A percentile compares a stretch with the other conserved stretches of the same genome.
phyloP scores from a whole-genome alignment of 2,113 vertebrate genomes.

The Tragelaphus strepsiceros region DNA sequence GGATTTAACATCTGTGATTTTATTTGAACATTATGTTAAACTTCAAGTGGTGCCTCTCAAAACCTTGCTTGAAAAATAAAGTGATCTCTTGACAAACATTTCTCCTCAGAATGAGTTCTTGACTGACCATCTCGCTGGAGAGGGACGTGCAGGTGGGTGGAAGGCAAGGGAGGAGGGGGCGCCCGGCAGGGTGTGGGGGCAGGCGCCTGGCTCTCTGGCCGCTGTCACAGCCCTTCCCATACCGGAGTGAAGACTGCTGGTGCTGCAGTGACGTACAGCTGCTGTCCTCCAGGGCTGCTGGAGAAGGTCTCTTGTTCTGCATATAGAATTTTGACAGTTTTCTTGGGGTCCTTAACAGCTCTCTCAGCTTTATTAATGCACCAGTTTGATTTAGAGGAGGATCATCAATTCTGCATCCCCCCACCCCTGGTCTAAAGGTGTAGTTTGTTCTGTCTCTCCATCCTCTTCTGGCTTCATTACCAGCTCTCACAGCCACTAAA shows the following conservation, averaged over 20 bases:
- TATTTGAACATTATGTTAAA: background rate
- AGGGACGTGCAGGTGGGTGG: background rate
- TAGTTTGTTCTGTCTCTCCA: background rate
- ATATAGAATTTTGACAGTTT: background rate
- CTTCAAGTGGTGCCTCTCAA: background rate
- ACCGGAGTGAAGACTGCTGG: background rate
- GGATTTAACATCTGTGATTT: constrained; percentile 12
- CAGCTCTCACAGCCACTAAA: background rate
- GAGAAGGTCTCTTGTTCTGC: background rate
- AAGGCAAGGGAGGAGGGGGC: background rate
- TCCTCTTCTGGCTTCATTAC: background rate
- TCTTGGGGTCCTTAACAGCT: background rate
- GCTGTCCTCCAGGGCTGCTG: background rate
- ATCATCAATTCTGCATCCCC: background rate
- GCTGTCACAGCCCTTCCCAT: background rate
- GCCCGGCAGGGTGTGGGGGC: fast-evolving
- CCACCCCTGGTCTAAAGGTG: background rate
- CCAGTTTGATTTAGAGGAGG: background rate
- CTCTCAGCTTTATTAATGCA: background rate
- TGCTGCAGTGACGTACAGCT: background rate
- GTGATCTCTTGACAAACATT: background rate
- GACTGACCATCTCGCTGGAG: background rate
- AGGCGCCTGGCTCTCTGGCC: background rate
- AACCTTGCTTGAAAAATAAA: constrained; percentile 46
- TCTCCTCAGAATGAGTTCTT: background rate